Evolutionary conservation across 2,888 invertebrate genomes (phyloP).

Genomic region (Drosophila engyochracea): DNA sequence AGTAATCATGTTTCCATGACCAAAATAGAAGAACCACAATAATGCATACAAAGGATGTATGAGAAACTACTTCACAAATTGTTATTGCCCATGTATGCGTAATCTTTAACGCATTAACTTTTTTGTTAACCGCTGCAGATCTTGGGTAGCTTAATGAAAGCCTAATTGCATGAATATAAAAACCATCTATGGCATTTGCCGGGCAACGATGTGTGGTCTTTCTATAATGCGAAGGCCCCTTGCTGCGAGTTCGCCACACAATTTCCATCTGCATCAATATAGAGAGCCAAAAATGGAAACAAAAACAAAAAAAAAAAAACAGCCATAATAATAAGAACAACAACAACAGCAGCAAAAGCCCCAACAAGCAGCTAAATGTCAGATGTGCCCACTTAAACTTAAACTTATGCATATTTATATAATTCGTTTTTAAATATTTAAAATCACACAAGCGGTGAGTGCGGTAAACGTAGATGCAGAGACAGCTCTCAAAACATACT

Average conservation of each 20-base stretch:
- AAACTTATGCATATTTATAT: conserved; percentile 79
- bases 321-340: conserved; percentile 8
- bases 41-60: not conserved
- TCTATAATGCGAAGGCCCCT: conserved; percentile 30
- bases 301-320: not conserved
- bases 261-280: conserved; percentile 40
- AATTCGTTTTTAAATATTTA: conserved; percentile 76
- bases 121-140: conserved; percentile 13
- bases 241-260: conserved; percentile 21
- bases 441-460: conserved; percentile 47
- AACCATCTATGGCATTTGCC: conserved; percentile 47
- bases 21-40: not conserved
- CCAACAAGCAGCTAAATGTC: conserved; percentile 63
- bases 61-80: conserved; percentile 5
- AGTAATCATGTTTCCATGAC: not conserved
- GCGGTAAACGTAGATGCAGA: not conserved
- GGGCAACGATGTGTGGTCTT: conserved; percentile 45
- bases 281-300: conserved; percentile 7
- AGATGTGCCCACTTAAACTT: conserved; percentile 73
- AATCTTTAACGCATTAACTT: conserved; percentile 12
- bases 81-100: conserved; percentile 14
- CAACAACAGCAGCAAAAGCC: conserved; percentile 2
- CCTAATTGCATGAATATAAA: conserved; percentile 65
- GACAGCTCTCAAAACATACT: conserved; percentile 60
- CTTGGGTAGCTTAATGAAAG: conserved; percentile 59